Evolutionary conservation across 2,888 invertebrate species (phyloP).

Genomic region (Cylloceria caligata): DNA sequence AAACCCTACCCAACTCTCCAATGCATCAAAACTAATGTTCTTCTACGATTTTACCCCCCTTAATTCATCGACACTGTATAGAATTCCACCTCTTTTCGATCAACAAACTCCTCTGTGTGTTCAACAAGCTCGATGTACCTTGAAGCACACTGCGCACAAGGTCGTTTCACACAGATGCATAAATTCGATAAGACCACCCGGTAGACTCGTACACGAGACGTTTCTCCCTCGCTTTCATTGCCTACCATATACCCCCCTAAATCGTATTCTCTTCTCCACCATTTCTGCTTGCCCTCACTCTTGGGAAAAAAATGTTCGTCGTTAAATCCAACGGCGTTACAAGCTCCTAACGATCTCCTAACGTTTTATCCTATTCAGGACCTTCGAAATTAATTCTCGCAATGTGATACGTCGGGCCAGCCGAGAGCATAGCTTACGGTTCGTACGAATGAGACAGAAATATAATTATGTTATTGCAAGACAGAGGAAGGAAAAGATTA

Average conservation of each 20-base stretch:
- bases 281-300: neutral
- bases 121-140: slow-evolving; percentile 26
- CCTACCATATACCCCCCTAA: neutral
- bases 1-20: too few relatives aligned
- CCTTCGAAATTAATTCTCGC: slow-evolving; percentile 52
- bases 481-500: slow-evolving; percentile 15
- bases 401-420: slow-evolving; percentile 41
- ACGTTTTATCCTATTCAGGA: slow-evolving; percentile 29
- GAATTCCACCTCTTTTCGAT: neutral
- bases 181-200: slow-evolving; percentile 77
- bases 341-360: slow-evolving; percentile 40
- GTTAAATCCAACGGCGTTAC: slow-evolving; percentile 55
- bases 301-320: slow-evolving; percentile 54
- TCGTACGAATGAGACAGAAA: neutral
- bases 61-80: neutral
- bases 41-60: too few relatives aligned
- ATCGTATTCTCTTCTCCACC: neutral
- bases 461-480: slow-evolving; percentile 24
- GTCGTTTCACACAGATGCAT: slow-evolving; percentile 71
- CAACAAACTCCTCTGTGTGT: neutral
- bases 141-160: slow-evolving; percentile 27
- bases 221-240: slow-evolving; percentile 3
- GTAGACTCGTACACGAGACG: slow-evolving; percentile 63
- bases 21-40: too few relatives aligned
- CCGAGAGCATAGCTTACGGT: neutral